Conservation (phyloP, 2,888 invertebrate genomes). For the Volucella inflata region DNA sequence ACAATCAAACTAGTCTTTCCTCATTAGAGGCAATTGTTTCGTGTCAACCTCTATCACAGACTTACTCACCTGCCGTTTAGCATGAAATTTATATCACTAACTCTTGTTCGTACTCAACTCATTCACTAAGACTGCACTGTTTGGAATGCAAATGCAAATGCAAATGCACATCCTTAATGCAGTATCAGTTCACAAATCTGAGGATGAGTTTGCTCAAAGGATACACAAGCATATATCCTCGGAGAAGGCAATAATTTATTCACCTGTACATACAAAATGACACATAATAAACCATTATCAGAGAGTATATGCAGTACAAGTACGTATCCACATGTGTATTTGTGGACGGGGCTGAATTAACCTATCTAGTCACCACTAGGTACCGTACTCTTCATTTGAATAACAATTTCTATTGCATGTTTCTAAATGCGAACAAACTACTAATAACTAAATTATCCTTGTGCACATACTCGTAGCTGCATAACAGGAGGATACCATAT, state of each 20-base stretch:
- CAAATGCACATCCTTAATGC: conserved; percentile 39
- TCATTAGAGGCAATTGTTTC: conserved; percentile 32
- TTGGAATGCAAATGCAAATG: conserved; percentile 64
- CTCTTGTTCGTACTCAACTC: background rate
- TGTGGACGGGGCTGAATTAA: background rate
- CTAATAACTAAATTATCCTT: conserved; percentile 63
- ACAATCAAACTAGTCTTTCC: conserved; percentile 24
- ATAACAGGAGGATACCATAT: background rate
- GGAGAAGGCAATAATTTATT: conserved; percentile 44
- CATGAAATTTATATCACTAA: conserved; percentile 27
- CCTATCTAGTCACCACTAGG: too few species aligned
- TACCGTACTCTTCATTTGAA: background rate
- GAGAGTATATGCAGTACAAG: background rate
- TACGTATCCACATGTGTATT: background rate
- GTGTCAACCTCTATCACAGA: background rate
- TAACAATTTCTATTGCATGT: conserved; percentile 51
- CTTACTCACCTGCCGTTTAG: conserved; percentile 18
- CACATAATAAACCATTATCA: conserved; percentile 2
- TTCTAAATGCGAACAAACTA: conserved; percentile 49
- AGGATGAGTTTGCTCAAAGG: conserved; percentile 8
- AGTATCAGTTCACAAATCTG: conserved; percentile 22
- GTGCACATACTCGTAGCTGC: conserved; percentile 8
- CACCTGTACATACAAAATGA: conserved; percentile 35
- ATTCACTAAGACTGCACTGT: conserved; percentile 13
- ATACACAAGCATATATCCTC: conserved; percentile 30